These are phyloP conservation scores for Aspidoscelis tigris DNA, from an alignment of 2,113 vertebrate genomes.

Conservation along the genomic window DNA sequence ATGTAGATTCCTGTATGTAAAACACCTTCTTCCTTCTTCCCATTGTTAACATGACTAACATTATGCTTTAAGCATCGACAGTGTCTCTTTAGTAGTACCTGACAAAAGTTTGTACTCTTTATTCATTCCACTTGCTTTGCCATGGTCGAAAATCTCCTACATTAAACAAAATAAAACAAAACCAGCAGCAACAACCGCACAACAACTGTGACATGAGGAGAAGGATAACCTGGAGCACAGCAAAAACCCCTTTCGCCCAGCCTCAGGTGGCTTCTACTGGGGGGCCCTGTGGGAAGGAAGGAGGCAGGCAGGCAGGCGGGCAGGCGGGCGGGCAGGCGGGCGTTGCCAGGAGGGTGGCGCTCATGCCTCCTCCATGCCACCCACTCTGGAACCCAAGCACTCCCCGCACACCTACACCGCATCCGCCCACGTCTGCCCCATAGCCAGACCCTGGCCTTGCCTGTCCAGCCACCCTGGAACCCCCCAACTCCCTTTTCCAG, in stretches of 20 bases:
- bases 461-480: no score
- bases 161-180: slow-evolving; percentile 74
- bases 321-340: no score
- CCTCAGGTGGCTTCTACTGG: no score
- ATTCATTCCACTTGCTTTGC: slow-evolving; percentile 97
- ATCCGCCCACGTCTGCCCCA: neutral
- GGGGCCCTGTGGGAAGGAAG: no score
- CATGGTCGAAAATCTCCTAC: slow-evolving; percentile 95
- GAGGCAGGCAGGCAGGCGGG: no score
- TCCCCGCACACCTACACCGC: no score
- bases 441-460: neutral
- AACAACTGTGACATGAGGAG: slow-evolving; percentile 88
- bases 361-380: no score
- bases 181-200: neutral
- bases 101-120: slow-evolving; percentile 91
- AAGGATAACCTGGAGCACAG: slow-evolving; percentile 93
- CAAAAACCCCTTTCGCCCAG: slow-evolving; percentile 80
- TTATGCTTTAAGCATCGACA: slow-evolving; percentile 88
- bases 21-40: slow-evolving; percentile 92
- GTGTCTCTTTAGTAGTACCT: slow-evolving; percentile 95
- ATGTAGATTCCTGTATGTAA: slow-evolving; percentile 91
- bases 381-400: neutral
- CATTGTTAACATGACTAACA: slow-evolving; percentile 95
- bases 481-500: no score
- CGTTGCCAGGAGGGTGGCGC: no score